Base-by-base conservation (phyloP, 2,888 invertebrate species). In the Drosophila peninsularis region DNA sequence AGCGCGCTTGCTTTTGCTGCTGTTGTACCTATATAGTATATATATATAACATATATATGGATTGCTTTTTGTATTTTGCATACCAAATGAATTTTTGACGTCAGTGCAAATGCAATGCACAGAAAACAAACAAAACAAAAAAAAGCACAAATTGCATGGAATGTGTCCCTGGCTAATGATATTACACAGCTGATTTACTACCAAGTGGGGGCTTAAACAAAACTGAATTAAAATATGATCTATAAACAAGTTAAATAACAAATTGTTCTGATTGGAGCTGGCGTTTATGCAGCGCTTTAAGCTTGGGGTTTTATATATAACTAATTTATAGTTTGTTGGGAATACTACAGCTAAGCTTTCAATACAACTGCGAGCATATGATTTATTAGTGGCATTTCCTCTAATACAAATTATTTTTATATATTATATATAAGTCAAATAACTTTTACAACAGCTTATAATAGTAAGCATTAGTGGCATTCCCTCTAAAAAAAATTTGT, bases 21-120 rank as follows among this genome's bases (percentile, higher is more conserved):
- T 50, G 65, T 64, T 64, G 39, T 42, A n/a, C 21, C 58, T 41
- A 49, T 62, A 32, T 21, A 13, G 30, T 57, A 56, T 11, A n/a
- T n/a, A 27, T 10, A 30, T 11, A 45, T 45, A 27, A 11, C n/a
- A 45, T 24, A 10, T 30, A 30, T 47, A 30, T 30, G 6, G 30
- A 47, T 17, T 17, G 47, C 17, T 7, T 68, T 80, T 71, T 45
- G 60, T 60, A 60, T 45, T 73, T 78, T 80, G 87, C 87, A 88
- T 83, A 71, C 72, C 55, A 81, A 87, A 76, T 73, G 63, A 44
- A 57, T 75, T 57, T 55, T 56, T 80, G 75, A 86, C 69, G 75
- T 73, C 72, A 86, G 55, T 56, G 41, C 42, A 66, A 66, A 36
- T 63, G 67, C 65, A 62, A 45, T 24, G 41, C 34, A 24, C 21